These are phyloP conservation scores for Cyanoliseus patagonus DNA, from an alignment of 2,113 vertebrate species.

Conservation along the genomic window DNA sequence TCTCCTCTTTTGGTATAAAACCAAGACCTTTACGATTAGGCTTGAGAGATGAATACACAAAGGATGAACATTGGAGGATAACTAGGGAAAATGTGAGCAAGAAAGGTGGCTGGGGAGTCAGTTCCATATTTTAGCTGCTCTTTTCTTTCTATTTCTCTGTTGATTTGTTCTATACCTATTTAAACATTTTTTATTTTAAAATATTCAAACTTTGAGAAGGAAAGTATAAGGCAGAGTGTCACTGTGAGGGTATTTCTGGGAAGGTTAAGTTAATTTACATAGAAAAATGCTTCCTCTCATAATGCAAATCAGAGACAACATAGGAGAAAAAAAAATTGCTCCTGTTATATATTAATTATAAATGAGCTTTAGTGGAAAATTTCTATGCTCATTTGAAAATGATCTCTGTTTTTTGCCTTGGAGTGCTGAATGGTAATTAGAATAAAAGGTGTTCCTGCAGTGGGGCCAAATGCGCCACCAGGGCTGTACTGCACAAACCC, in stretches of 20 bases:
- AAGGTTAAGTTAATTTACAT: neutral
- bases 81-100: neutral
- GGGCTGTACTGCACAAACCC: neutral
- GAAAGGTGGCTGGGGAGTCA: neutral
- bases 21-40: neutral
- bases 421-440: slow-evolving; percentile 56
- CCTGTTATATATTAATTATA: slow-evolving; percentile 59
- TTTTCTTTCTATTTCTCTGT: neutral
- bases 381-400: slow-evolving; percentile 59
- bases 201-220: neutral
- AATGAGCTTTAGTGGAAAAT: slow-evolving; percentile 60
- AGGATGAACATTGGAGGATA: neutral
- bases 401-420: slow-evolving; percentile 56
- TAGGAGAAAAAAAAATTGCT: slow-evolving; percentile 16
- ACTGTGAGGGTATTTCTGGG: neutral
- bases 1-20: neutral
- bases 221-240: neutral
- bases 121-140: neutral
- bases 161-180: neutral
- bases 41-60: neutral
- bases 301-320: slow-evolving; percentile 20
- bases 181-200: neutral
- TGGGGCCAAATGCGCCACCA: slow-evolving; percentile 40
- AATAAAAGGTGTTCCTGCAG: slow-evolving; percentile 61
- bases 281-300: slow-evolving; percentile 36